Conservation (phyloP, 2,888 invertebrate genomes). For the Argyresthia albistria region DNA sequence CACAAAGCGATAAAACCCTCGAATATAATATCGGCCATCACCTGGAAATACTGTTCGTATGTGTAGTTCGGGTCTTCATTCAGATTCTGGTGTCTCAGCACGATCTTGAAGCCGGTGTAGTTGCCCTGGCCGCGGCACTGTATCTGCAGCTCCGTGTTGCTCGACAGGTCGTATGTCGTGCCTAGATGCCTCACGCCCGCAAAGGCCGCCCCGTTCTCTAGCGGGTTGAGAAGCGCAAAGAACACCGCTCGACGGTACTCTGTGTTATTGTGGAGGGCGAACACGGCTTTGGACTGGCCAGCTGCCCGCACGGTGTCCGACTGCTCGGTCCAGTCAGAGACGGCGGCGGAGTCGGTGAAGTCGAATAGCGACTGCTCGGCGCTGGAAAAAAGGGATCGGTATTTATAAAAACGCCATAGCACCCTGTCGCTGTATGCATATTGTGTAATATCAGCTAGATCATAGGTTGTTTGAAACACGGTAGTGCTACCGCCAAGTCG, state of each 20-base stretch:
- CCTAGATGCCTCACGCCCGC: constrained; percentile 70
- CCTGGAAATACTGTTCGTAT: constrained; percentile 74
- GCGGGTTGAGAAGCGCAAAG: constrained; percentile 76
- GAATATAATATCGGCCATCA: constrained; percentile 12
- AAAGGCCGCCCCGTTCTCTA: constrained; percentile 78
- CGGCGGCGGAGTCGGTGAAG: constrained; percentile 64
- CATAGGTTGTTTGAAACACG: too few relatives aligned
- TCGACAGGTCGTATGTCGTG: constrained; percentile 39
- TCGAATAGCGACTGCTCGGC: constrained; percentile 65
- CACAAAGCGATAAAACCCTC: too few relatives aligned
- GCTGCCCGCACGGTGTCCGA: constrained; percentile 76
- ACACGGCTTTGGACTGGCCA: constrained; percentile 76
- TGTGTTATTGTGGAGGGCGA: constrained; percentile 72
- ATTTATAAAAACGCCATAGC: too few relatives aligned
- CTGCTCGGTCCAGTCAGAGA: constrained; percentile 73
- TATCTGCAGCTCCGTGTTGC: constrained; percentile 60
- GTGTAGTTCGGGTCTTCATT: constrained; percentile 71
- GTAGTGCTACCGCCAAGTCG: too few relatives aligned
- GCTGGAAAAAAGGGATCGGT: too few relatives aligned
- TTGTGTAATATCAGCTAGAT: too few relatives aligned
- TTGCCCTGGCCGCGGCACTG: constrained; percentile 73
- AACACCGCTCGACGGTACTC: constrained; percentile 75
- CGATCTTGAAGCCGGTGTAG: constrained; percentile 72
- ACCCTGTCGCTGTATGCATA: too few relatives aligned
- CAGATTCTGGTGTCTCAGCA: constrained; percentile 70